Base-by-base conservation (phyloP, 2,113 vertebrate species). In the Zeus faber region DNA sequence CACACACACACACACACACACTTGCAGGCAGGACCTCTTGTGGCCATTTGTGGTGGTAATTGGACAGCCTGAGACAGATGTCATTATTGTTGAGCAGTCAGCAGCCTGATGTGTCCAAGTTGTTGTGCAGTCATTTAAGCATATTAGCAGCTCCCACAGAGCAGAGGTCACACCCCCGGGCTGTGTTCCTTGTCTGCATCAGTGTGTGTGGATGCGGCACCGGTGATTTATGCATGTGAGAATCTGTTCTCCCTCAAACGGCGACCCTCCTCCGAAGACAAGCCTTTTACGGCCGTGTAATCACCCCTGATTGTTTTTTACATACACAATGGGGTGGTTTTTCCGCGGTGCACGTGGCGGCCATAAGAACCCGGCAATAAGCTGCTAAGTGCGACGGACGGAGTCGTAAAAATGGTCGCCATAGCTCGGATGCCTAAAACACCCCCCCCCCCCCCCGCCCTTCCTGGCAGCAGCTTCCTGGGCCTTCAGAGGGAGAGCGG, bases 61-160 rank as follows among this genome's bases (percentile, higher is more conserved):
- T 89, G 89, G 87, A 91, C 88, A 91, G 85, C 86, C 69, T 59
- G 77, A 72, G 74, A 88, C 91, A 93, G 93, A 94, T 93, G 93
- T 92, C 89, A 91, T 92, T 90, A 83, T 90, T 85, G 88, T 90
- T 85, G 86, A 91, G 82, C 89, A 85, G 89, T 88, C 87, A 78
- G 81, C 83, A 91, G 91, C 90, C 92, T 90, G 89, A 93, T 79
- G 88, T 85, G 85, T 91, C 87, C 87, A 89, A 91, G 89, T 87
- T 88, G 85, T 89, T 84, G 52, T 80, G 80, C 81, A 76, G 85
- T 92, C 87, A 95, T 91, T 85, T 89, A 85, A 83, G 79, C 79
- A 84, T 91, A 94, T 95, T 93, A 94, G 91, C 91, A 89, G 90
- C 87, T 91, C 79, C 80, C 52, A 11, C 27, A 75, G 91, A 88